phyloP scores from a whole-genome alignment of 1,140 invertebrate species.

The Teleopsis dalmanni region DNA sequence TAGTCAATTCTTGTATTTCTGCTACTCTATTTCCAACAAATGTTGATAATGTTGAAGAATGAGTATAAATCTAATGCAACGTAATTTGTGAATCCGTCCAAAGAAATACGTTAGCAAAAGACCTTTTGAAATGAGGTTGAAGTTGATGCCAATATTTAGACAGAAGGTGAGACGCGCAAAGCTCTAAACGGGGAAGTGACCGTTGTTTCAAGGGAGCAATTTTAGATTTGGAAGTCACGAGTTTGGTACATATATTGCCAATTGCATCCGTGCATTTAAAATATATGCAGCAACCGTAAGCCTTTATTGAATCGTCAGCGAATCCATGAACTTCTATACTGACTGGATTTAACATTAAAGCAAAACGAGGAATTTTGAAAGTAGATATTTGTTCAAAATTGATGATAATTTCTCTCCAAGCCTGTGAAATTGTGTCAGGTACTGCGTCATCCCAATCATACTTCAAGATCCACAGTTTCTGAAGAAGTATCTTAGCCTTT shows the following conservation, averaged over 20 bases:
- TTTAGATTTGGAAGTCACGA: slow-evolving; percentile 3
- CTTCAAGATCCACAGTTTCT: slow-evolving; percentile 16
- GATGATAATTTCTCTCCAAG: not conserved
- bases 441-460: slow-evolving; percentile 7
- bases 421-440: not conserved
- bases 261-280: not conserved
- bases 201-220: slow-evolving; percentile 2
- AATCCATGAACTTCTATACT: not conserved
- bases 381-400: not conserved
- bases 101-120: too few species aligned
- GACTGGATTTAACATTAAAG: not conserved
- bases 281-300: slow-evolving; percentile 3
- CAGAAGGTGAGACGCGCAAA: slow-evolving; percentile 3
- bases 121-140: not conserved
- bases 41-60: too few species aligned
- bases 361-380: not conserved
- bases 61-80: too few species aligned
- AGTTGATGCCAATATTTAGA: not conserved
- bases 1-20: too few species aligned
- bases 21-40: too few species aligned
- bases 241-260: not conserved
- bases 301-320: not conserved
- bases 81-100: too few species aligned
- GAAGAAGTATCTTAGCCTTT: slow-evolving; percentile 40
- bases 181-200: slow-evolving; percentile 1